A percentile compares a stretch with the other conserved stretches of the same genome.
Conservation (phyloP, 2,888 invertebrate genomes). For the Aelia acuminata region DNA sequence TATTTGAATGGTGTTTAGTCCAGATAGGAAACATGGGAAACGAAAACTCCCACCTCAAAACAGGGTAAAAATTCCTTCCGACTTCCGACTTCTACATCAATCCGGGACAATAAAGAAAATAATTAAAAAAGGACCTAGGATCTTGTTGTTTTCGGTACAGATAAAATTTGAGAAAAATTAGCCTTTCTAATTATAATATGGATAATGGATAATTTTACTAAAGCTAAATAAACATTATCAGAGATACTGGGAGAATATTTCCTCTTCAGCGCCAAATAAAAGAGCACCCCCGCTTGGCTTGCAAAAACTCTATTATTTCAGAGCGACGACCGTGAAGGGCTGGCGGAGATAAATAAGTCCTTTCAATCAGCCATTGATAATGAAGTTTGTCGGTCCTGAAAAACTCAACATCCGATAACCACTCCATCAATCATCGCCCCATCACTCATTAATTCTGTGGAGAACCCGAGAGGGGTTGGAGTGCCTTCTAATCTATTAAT, state of each 20-base stretch:
- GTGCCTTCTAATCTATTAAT: constrained; percentile 14
- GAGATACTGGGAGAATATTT: neutral
- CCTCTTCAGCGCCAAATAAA: neutral
- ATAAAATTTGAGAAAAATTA: no score
- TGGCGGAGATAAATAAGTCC: constrained; percentile 42
- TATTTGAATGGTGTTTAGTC: no score
- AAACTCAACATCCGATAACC: constrained; percentile 31
- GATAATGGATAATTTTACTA: neutral
- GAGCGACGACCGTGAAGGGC: neutral
- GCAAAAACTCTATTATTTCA: constrained; percentile 16
- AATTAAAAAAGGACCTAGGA: no score
- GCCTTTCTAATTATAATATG: neutral
- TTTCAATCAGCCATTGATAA: constrained; percentile 33
- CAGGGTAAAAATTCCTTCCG: no score
- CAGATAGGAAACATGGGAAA: no score
- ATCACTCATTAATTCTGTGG: constrained; percentile 11
- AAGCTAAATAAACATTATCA: constrained; percentile 16
- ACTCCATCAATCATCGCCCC: constrained; percentile 26
- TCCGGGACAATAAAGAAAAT: no score
- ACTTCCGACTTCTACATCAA: no score
- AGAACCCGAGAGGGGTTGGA: neutral
- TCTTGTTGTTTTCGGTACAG: neutral
- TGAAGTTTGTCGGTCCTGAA: constrained; percentile 15
- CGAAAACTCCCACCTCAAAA: no score
- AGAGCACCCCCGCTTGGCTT: neutral